Percentiles rank a stretch among this genome's conserved stretches.
phyloP scores from a whole-genome alignment of 2,797 vertebrate species.

The Tenualosa thibaudeaui region DNA sequence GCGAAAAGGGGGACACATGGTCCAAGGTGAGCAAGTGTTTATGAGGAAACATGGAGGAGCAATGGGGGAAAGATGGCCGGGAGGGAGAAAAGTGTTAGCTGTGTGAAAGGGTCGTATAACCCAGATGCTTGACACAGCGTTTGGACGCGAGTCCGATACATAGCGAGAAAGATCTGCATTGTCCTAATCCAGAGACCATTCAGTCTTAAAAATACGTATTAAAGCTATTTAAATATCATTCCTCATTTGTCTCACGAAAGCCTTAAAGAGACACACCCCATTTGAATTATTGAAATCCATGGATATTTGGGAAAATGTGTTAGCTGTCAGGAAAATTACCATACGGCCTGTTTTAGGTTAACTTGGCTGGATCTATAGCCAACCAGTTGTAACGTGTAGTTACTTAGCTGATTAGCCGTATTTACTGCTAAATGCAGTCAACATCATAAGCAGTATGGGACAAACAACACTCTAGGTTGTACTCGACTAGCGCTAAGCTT shows the following conservation, averaged over 20 bases:
- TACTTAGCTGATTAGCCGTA: not conserved
- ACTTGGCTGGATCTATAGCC: not conserved
- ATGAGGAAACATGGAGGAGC: slow-evolving; percentile 74
- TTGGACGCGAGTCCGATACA: not conserved
- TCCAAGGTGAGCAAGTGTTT: slow-evolving; percentile 79
- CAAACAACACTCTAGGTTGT: not conserved
- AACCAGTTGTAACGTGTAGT: not conserved
- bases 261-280: slow-evolving; percentile 80
- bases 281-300: slow-evolving; percentile 65
- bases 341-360: not conserved
- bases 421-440: not conserved
- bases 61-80: slow-evolving; percentile 80
- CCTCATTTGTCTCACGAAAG: slow-evolving; percentile 27
- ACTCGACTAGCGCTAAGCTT: not conserved
- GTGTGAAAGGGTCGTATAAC: slow-evolving; percentile 65
- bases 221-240: not conserved
- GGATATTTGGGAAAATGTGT: slow-evolving; percentile 11
- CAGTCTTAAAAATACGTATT: not conserved
- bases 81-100: slow-evolving; percentile 76
- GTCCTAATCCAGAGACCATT: not conserved
- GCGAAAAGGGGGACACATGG: slow-evolving; percentile 73
- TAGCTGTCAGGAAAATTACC: not conserved
- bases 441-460: not conserved
- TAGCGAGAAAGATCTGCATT: not conserved
- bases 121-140: slow-evolving; percentile 59